Evolutionary conservation across 2,113 vertebrate species (phyloP).

Genomic region (Leptosomus discolor): DNA sequence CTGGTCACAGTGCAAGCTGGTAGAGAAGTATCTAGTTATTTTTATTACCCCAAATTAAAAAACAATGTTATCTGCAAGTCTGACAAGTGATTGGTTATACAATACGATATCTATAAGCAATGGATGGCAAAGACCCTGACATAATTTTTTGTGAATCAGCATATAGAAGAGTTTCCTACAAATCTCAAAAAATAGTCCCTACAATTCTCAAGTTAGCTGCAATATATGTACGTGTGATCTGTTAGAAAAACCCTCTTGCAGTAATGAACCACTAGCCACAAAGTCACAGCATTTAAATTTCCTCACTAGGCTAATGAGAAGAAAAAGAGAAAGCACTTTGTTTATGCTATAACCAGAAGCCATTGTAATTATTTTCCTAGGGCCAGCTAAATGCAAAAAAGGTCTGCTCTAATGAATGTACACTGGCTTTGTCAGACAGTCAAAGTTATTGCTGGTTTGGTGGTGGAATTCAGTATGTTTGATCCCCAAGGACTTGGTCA

Average conservation of each 20-base stretch:
- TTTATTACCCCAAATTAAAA: not conserved
- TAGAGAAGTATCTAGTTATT: not conserved
- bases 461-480: not conserved
- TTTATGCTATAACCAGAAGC: not conserved
- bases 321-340: not conserved
- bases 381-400: not conserved
- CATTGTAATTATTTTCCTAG: not conserved
- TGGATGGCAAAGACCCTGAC: not conserved
- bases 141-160: not conserved
- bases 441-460: not conserved
- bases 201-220: not conserved
- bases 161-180: not conserved
- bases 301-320: not conserved
- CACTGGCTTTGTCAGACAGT: not conserved
- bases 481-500: not conserved
- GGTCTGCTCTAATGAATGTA: not conserved
- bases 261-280: not conserved
- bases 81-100: not conserved
- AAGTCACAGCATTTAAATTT: not conserved
- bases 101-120: not conserved
- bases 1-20: not conserved
- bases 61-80: not conserved
- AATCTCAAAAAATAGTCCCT: not conserved
- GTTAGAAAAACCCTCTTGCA: not conserved
- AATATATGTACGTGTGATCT: not conserved